Evolutionary conservation across 2,113 vertebrate species (phyloP).

Genomic region (Lutjanus erythropterus): DNA sequence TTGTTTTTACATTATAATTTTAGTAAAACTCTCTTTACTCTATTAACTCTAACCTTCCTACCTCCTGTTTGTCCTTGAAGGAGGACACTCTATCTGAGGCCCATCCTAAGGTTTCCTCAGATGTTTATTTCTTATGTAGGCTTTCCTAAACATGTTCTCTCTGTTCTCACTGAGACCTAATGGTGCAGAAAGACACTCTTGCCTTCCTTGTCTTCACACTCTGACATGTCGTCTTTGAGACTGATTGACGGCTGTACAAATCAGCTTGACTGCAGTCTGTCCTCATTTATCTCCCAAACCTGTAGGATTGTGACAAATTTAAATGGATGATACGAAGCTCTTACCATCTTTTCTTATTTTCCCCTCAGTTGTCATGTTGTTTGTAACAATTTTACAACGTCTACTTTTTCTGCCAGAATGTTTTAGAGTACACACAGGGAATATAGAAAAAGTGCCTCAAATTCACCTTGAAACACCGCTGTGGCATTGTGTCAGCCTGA

Average conservation of each 20-base stretch:
- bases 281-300: slow-evolving; percentile 39
- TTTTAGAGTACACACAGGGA: background rate
- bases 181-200: background rate
- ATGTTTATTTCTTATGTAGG: background rate
- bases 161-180: slow-evolving; percentile 36
- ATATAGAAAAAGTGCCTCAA: slow-evolving; percentile 13
- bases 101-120: background rate
- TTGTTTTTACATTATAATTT: background rate
- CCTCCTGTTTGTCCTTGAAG: slow-evolving; percentile 5
- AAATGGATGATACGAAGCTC: slow-evolving; percentile 35
- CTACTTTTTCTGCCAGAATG: background rate
- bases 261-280: slow-evolving; percentile 42
- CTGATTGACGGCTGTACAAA: slow-evolving; percentile 55
- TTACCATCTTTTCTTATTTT: slow-evolving; percentile 24
- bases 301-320: slow-evolving; percentile 49
- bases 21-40: background rate
- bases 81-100: slow-evolving; percentile 4
- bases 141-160: background rate
- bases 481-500: slow-evolving; percentile 13
- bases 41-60: background rate
- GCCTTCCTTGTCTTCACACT: slow-evolving; percentile 4
- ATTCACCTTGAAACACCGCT: slow-evolving; percentile 36
- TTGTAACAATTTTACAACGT: slow-evolving; percentile 22
- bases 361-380: slow-evolving; percentile 26
- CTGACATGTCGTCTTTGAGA: slow-evolving; percentile 37